phyloP scores from a whole-genome alignment of 2,888 invertebrate genomes.

The Sarcophaga variegata region DNA sequence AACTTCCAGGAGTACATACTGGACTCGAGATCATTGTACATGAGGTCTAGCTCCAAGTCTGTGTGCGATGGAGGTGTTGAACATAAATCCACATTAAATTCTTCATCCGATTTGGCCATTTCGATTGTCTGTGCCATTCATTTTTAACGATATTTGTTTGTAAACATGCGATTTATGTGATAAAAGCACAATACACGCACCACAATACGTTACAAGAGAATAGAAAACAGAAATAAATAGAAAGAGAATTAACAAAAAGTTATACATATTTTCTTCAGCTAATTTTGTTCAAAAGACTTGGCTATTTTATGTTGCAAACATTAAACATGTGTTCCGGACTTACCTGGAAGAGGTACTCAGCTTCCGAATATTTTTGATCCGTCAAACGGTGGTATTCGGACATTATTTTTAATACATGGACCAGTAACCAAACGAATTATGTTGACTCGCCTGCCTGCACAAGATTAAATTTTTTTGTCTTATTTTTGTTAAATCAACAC shows the following conservation, averaged over 20 bases:
- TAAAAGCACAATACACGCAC: constrained; percentile 37
- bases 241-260: constrained; percentile 59
- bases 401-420: constrained; percentile 68
- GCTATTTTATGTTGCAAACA: constrained; percentile 15
- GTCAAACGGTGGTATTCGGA: constrained; percentile 70
- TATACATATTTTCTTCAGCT: constrained; percentile 54
- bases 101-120: constrained; percentile 73
- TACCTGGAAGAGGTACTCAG: constrained; percentile 73
- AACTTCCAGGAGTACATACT: constrained; percentile 70
- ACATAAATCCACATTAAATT: constrained; percentile 70
- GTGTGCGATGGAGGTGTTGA: constrained; percentile 69
- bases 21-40: constrained; percentile 64
- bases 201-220: constrained; percentile 27
- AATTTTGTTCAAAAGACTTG: constrained; percentile 43
- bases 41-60: constrained; percentile 68
- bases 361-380: constrained; percentile 72
- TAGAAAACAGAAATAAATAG: constrained; percentile 22
- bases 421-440: constrained; percentile 24
- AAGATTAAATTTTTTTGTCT: constrained; percentile 30
- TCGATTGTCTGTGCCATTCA: constrained; percentile 71
- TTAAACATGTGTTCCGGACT: constrained; percentile 16
- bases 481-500: constrained; percentile 22
- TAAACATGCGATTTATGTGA: constrained; percentile 51
- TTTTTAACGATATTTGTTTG: constrained; percentile 24
- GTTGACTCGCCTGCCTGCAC: constrained; percentile 25